Evolutionary conservation across 2,888 invertebrate species (phyloP), one percentile per base, ranked within the genome.

Genomic region (Mesopsocus fuscifrons): DNA sequence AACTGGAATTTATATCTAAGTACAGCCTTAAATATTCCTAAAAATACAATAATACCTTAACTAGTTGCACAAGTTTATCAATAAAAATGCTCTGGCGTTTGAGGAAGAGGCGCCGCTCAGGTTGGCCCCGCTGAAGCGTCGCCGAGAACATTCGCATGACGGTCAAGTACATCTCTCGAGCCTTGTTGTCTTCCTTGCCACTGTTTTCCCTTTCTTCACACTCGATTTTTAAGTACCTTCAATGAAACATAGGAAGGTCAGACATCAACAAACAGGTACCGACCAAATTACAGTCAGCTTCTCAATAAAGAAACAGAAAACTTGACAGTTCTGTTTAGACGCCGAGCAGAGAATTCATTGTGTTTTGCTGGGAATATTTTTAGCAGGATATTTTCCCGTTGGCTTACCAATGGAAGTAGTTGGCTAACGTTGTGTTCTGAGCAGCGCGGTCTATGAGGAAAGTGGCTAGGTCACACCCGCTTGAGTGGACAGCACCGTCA

Each of bases 361-460:
- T n/a, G n/a, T n/a, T n/a, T n/a, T n/a, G n/a, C n/a, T n/a, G n/a
- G n/a, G n/a, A n/a, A n/a, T n/a, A n/a, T n/a, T n/a, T n/a, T n/a
- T n/a, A n/a, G n/a, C n/a, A n/a, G n/a, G n/a, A n/a, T n/a, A n/a
- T n/a, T n/a, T n/a, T n/a, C n/a, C n/a, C n/a, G n/a, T n/a, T n/a
- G n/a, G 44, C 50, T 48, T 52, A 69, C 98, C 98, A 98, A 65
- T 88, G 97, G 52, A 99, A 78, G 61, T 95, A 97, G 67, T 95
- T 97, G 40, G 92, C 92, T 35, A 98, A 65, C 13, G 75, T 79
- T 41, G 81, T 74, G 68, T 95, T 92, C 54, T 74, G 73, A 59
- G 87, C 83, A 1, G 95, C 91, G 44, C 94, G 71, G 41, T 74
- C 71, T 50, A 97, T 89, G 11, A 97, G 71, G 66, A 95, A 95